These are phyloP conservation scores for Lucinisca nassula DNA, from an alignment of 2,888 invertebrate species.

Conservation along the genomic window DNA sequence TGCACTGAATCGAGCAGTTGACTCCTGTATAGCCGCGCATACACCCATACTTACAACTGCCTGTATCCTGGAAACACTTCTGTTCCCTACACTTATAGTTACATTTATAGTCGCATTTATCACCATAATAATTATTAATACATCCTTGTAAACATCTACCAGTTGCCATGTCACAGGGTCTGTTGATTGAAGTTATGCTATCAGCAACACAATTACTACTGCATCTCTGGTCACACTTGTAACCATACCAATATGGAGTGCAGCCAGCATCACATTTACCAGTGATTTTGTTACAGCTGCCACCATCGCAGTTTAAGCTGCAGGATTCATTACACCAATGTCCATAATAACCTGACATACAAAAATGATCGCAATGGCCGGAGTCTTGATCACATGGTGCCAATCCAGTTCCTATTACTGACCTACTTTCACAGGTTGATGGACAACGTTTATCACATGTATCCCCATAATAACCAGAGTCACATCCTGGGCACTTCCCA, in stretches of 20 bases:
- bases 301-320: constrained; percentile 58
- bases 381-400: constrained; percentile 56
- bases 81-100: constrained; percentile 56
- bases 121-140: constrained; percentile 58
- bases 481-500: constrained; percentile 60
- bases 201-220: constrained; percentile 55
- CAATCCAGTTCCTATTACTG: background rate
- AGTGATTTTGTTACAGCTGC: constrained; percentile 59
- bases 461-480: constrained; percentile 64
- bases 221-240: constrained; percentile 64
- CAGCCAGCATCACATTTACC: constrained; percentile 68
- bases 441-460: constrained; percentile 58
- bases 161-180: constrained; percentile 45
- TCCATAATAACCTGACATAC: constrained; percentile 67
- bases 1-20: constrained; percentile 62
- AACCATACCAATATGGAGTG: constrained; percentile 60
- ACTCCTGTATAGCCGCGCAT: constrained; percentile 59
- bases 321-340: constrained; percentile 63
- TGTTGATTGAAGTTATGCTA: constrained; percentile 17
- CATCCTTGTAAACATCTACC: constrained; percentile 64
- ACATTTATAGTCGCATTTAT: constrained; percentile 59
- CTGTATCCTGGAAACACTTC: constrained; percentile 52
- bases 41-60: constrained; percentile 61
- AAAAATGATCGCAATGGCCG: constrained; percentile 64
- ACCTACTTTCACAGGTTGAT: background rate